Conservation (phyloP, 2,113 vertebrate species). For the Merops nubicus region DNA sequence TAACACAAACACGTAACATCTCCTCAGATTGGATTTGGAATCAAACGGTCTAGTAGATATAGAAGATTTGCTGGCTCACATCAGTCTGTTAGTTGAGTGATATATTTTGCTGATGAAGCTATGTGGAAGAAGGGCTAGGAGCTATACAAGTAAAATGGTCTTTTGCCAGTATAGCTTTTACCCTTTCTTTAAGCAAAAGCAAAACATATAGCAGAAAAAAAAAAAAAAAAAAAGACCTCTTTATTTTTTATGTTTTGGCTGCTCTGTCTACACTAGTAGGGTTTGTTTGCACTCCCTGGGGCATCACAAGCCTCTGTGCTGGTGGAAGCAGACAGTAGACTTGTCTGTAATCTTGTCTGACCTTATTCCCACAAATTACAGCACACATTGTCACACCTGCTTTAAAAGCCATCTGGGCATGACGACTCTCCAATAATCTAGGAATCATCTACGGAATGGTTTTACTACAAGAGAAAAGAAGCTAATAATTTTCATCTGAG, state of each 20-base stretch:
- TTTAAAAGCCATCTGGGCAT: conserved; percentile 15
- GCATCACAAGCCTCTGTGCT: background rate
- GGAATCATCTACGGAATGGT: background rate
- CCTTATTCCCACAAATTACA: background rate
- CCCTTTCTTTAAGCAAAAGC: background rate
- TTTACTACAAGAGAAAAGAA: background rate
- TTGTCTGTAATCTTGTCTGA: conserved; percentile 32
- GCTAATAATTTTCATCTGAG: background rate
- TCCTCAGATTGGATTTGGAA: background rate
- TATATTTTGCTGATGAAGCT: conserved; percentile 1
- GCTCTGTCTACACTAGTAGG: background rate
- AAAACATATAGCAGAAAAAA: background rate
- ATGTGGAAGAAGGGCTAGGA: background rate
- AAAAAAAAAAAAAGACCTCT: too few species aligned
- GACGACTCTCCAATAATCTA: background rate
- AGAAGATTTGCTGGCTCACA: conserved; percentile 14
- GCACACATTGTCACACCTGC: background rate
- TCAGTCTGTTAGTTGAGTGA: background rate
- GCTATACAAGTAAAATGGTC: background rate
- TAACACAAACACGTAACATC: background rate
- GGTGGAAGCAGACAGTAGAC: background rate
- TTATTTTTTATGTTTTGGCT: background rate
- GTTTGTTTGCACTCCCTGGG: background rate
- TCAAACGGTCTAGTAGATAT: background rate
- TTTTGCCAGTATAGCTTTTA: background rate